A percentile compares a stretch with the other conserved stretches of the same genome.
phyloP scores from a whole-genome alignment of 2,797 vertebrate species.

The Bradypodion pumilum region DNA sequence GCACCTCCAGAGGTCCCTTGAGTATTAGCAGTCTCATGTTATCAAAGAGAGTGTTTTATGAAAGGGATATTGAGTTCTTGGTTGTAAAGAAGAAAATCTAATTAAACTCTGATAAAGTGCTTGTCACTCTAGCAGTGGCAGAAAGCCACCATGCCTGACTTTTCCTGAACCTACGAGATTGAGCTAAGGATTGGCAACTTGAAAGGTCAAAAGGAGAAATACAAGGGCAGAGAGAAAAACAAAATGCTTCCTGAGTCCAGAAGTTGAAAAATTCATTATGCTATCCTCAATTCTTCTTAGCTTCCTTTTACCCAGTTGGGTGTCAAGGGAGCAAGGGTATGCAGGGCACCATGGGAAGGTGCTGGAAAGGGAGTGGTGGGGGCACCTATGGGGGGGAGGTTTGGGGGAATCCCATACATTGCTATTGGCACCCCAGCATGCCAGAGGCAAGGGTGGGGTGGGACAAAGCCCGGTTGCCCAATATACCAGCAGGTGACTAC shows the following conservation, averaged over 20 bases:
- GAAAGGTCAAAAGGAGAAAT: conserved; percentile 46
- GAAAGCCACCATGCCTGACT: conserved; percentile 25
- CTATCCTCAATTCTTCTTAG: too few relatives aligned
- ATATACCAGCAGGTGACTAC: too few relatives aligned
- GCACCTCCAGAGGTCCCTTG: conserved; percentile 4
- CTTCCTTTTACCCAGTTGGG: too few relatives aligned
- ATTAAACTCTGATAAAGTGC: conserved; percentile 58
- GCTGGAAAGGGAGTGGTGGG: too few relatives aligned
- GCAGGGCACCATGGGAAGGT: too few relatives aligned
- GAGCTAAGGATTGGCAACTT: conserved; percentile 44
- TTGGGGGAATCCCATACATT: too few relatives aligned
- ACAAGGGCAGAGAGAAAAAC: background rate
- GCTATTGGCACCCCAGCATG: too few relatives aligned
- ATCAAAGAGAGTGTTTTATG: conserved; percentile 34
- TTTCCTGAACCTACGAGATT: conserved; percentile 48
- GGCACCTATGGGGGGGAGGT: too few relatives aligned
- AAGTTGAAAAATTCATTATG: conserved; percentile 38
- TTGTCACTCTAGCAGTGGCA: conserved; percentile 40
- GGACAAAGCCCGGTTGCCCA: too few relatives aligned
- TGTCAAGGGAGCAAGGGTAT: too few relatives aligned
- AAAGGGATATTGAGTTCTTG: conserved; percentile 44
- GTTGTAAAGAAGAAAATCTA: conserved; percentile 49
- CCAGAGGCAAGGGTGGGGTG: too few relatives aligned
- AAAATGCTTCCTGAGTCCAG: conserved; percentile 34
- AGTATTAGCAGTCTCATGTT: conserved; percentile 10